These are phyloP conservation scores for Ceratosolen solmsi DNA, from an alignment of 1,140 invertebrate species.

Conservation along the genomic window DNA sequence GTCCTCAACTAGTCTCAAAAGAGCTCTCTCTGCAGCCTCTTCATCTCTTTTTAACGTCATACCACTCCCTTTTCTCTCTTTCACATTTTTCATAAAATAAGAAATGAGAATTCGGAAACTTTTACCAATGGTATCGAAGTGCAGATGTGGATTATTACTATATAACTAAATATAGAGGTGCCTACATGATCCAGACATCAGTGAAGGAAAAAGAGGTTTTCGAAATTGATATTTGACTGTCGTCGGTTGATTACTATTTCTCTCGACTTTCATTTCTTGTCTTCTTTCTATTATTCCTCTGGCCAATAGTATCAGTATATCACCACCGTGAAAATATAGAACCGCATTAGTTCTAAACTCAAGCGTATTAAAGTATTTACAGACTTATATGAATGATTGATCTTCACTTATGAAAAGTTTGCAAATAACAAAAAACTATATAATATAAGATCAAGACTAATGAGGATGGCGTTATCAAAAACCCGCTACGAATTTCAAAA, in stretches of 20 bases:
- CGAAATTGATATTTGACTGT: conserved; percentile 58
- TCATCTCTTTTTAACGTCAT: not conserved
- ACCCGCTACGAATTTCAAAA: not conserved
- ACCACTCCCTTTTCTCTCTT: not conserved
- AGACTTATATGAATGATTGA: no score
- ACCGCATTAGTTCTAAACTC: no score
- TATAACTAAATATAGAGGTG: not conserved
- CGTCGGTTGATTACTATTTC: conserved; percentile 19
- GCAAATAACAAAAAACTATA: not conserved
- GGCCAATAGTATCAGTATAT: not conserved
- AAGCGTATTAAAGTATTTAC: no score
- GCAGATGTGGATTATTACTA: conserved; percentile 63
- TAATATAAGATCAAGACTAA: not conserved
- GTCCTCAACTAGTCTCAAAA: conserved; percentile 59
- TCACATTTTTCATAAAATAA: conserved; percentile 29
- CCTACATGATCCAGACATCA: not conserved
- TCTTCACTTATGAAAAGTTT: not conserved
- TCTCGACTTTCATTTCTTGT: no score
- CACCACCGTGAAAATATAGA: no score
- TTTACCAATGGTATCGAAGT: conserved; percentile 28
- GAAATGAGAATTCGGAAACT: not conserved
- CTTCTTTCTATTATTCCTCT: no score
- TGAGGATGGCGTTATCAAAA: not conserved
- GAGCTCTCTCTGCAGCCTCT: conserved; percentile 56
- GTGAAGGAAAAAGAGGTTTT: not conserved